phyloP scores from a whole-genome alignment of 2,113 vertebrate species.

The Esox niger region DNA sequence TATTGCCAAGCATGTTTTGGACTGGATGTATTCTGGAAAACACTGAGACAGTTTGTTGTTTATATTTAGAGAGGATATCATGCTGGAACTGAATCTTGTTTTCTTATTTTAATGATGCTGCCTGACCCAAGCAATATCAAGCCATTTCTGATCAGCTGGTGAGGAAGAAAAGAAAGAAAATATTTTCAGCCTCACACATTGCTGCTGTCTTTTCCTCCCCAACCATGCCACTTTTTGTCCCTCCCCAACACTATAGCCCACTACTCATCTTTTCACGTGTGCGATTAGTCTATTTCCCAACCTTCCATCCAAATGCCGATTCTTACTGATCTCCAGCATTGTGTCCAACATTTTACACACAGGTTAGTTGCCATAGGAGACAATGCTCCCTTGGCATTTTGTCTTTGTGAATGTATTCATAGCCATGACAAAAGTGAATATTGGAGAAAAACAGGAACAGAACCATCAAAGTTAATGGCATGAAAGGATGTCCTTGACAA shows the following conservation, averaged over 20 bases:
- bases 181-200: slow-evolving; percentile 55
- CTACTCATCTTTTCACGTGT: not conserved
- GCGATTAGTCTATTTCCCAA: too few relatives aligned
- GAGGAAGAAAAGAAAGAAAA: slow-evolving; percentile 49
- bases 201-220: not conserved
- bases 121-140: slow-evolving; percentile 66
- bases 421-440: not conserved
- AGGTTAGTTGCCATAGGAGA: too few relatives aligned
- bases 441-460: slow-evolving; percentile 4
- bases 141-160: slow-evolving; percentile 46
- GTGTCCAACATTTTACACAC: too few relatives aligned
- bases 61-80: slow-evolving; percentile 55
- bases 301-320: too few relatives aligned
- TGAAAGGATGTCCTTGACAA: slow-evolving; percentile 32
- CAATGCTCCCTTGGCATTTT: too few relatives aligned
- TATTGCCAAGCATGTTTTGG: slow-evolving; percentile 7
- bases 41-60: slow-evolving; percentile 50
- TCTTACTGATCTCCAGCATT: too few relatives aligned
- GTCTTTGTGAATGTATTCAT: not conserved
- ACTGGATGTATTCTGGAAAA: slow-evolving; percentile 61
- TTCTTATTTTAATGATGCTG: slow-evolving; percentile 65
- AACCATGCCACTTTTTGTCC: slow-evolving; percentile 11
- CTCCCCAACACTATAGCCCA: not conserved
- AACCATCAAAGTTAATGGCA: slow-evolving; percentile 22
- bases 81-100: slow-evolving; percentile 57